These are phyloP conservation scores for Perognathus longimembris DNA, from an alignment of 2,113 vertebrate genomes.

Conservation along the genomic window DNA sequence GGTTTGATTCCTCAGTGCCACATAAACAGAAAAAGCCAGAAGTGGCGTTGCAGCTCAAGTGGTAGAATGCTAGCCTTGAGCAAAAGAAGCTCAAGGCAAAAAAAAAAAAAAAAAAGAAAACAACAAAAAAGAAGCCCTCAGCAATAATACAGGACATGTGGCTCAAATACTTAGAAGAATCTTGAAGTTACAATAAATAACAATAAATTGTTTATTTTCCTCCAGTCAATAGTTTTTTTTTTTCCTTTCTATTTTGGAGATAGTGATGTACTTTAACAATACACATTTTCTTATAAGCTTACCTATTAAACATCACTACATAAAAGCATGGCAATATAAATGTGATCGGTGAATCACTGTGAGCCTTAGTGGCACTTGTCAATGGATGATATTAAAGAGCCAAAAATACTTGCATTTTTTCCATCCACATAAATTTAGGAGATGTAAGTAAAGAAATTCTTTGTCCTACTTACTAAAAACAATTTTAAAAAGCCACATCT, in stretches of 20 bases:
- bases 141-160: background rate
- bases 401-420: background rate
- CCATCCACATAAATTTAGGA: conserved; percentile 27
- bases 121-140: background rate
- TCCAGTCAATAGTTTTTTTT: background rate
- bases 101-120: background rate
- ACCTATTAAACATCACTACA: background rate
- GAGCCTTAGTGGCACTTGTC: background rate
- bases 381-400: background rate
- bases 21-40: too few relatives aligned
- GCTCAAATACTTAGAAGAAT: background rate
- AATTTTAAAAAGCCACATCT: conserved; percentile 14
- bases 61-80: too few relatives aligned
- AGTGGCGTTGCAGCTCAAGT: too few relatives aligned
- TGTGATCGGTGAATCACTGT: background rate
- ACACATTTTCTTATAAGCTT: conserved; percentile 16
- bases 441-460: background rate
- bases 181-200: background rate
- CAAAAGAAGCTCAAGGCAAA: too few relatives aligned
- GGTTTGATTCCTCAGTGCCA: background rate
- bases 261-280: background rate
- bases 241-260: background rate
- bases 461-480: conserved; percentile 35
- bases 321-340: background rate
- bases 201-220: background rate